Percentiles rank a stretch among this genome's conserved stretches.
Conservation (phyloP, 2,888 invertebrate genomes). For the Dicycla oo region DNA sequence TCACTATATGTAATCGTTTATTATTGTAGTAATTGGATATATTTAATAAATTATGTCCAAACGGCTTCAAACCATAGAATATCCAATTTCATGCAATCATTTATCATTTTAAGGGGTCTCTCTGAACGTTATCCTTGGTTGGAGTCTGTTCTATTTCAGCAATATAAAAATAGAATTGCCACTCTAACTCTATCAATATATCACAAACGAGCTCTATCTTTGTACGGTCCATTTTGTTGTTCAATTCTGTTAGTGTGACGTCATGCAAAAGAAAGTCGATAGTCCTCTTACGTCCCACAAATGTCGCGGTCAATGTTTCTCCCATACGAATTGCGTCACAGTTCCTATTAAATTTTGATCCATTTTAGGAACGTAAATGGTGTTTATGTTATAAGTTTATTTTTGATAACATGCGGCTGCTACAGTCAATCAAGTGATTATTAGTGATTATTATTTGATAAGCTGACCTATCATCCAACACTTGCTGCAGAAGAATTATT, state of each 20-base stretch:
- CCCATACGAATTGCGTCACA: constrained; percentile 34
- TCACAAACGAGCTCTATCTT: constrained; percentile 37
- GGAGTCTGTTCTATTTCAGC: constrained; percentile 15
- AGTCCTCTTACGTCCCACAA: constrained; percentile 29
- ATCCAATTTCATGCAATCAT: not conserved
- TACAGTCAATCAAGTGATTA: not conserved
- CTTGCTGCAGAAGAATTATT: not conserved
- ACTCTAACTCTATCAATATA: constrained; percentile 35
- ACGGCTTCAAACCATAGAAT: not conserved
- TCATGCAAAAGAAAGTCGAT: constrained; percentile 55
- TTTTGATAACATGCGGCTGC: not conserved
- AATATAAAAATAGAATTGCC: constrained; percentile 19
- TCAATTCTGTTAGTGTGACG: constrained; percentile 52
- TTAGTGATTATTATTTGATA: not conserved
- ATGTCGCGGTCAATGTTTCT: constrained; percentile 44
- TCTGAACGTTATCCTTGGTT: constrained; percentile 9
- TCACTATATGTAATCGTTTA: not conserved
- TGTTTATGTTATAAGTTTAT: not conserved
- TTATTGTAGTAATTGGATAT: constrained; percentile 1
- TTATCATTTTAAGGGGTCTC: constrained; percentile 13
- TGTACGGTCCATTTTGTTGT: constrained; percentile 45
- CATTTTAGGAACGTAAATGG: not conserved
- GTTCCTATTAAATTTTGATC: constrained; percentile 17
- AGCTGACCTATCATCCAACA: not conserved
- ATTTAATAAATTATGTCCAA: not conserved